phyloP scores from a whole-genome alignment of 2,888 invertebrate species.

The Neoascia interrupta region DNA sequence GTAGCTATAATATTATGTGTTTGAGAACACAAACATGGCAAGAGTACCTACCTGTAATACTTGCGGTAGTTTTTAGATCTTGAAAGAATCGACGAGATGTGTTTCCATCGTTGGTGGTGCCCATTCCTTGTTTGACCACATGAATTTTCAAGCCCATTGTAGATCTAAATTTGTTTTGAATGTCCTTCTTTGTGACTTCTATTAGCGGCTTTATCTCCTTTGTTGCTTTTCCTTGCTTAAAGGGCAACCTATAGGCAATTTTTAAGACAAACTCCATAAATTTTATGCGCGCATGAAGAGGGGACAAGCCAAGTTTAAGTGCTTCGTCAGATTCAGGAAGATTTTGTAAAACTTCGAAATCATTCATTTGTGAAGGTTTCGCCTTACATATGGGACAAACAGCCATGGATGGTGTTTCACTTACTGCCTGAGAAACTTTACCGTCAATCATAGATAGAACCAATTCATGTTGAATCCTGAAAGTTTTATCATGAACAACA shows the following conservation, averaged over 20 bases:
- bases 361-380: slow-evolving; percentile 17
- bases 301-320: slow-evolving; percentile 2
- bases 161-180: slow-evolving; percentile 23
- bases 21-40: slow-evolving; percentile 28
- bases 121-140: slow-evolving; percentile 49
- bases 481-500: slow-evolving; percentile 16
- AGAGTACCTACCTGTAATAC: not conserved
- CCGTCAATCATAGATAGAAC: slow-evolving; percentile 24
- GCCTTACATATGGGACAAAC: slow-evolving; percentile 17
- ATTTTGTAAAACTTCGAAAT: slow-evolving; percentile 11
- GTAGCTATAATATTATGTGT: no score
- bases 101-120: slow-evolving; percentile 48
- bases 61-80: slow-evolving; percentile 40
- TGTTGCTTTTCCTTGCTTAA: slow-evolving; percentile 15
- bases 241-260: slow-evolving; percentile 17
- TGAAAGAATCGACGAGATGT: slow-evolving; percentile 45
- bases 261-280: slow-evolving; percentile 21
- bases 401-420: slow-evolving; percentile 13
- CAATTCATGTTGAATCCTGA: slow-evolving; percentile 23
- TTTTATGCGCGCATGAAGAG: slow-evolving; percentile 12
- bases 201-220: slow-evolving; percentile 24
- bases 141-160: slow-evolving; percentile 26
- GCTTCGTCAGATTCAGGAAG: slow-evolving; percentile 1
- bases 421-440: slow-evolving; percentile 22
- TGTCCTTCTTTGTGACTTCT: slow-evolving; percentile 19